Conservation (phyloP, 2,888 invertebrate species). For the Aproaerema taeniolella region DNA sequence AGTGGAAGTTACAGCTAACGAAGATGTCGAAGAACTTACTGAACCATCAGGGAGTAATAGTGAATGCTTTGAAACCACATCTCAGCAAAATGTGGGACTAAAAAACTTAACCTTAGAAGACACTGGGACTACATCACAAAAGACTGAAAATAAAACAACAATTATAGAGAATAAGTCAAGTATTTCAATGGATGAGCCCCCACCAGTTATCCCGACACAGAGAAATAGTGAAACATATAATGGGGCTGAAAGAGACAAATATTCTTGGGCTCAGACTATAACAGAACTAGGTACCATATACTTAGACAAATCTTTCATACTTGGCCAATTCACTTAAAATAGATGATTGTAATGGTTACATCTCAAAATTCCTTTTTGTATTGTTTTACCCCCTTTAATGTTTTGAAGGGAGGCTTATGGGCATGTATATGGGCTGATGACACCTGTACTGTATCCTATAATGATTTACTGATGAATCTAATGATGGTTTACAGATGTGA, state of each 20-base stretch:
- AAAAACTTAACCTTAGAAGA: too few species aligned
- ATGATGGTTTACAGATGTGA: constrained; percentile 79
- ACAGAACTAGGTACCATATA: constrained; percentile 83
- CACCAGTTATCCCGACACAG: constrained; percentile 56
- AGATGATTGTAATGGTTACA: too few species aligned
- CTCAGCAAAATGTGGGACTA: not conserved
- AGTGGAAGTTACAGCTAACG: constrained; percentile 62
- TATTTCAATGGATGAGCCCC: constrained; percentile 35
- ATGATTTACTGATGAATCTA: too few species aligned
- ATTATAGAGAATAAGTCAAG: not conserved
- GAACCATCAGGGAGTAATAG: constrained; percentile 3
- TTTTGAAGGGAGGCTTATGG: too few species aligned
- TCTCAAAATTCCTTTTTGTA: not conserved
- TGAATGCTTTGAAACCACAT: not conserved
- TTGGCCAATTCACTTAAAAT: not conserved
- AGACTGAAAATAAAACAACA: not conserved
- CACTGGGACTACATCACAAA: not conserved
- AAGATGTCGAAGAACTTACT: constrained; percentile 18
- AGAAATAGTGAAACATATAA: constrained; percentile 82
- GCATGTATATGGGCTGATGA: too few species aligned
- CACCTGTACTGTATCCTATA: too few species aligned
- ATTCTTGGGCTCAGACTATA: constrained; percentile 92
- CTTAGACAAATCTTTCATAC: not conserved
- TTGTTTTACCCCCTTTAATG: not conserved
- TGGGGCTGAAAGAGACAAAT: constrained; percentile 85